Evolutionary conservation across 2,888 invertebrate species (phyloP), one percentile per base, ranked within the genome.

Genomic region (Macrosiphum euphorbiae): DNA sequence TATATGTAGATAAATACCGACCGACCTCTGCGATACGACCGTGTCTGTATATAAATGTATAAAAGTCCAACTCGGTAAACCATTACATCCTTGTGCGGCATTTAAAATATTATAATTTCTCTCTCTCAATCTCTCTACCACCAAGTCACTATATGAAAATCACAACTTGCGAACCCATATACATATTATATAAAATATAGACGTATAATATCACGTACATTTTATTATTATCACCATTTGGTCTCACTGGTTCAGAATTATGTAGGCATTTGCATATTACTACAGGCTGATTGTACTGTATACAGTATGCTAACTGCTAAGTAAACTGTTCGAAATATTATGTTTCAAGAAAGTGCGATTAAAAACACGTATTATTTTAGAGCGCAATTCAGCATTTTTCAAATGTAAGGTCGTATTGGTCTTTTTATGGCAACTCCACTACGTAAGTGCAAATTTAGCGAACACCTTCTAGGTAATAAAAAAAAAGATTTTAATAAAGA

Each of bases 1-100:
- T 55, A 24, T 26, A 55, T 16, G 3, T 55, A 55, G 20, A 55
- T 67, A 67, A 67, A 67, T 67, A 67, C 67, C 35, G 50, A 35
- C 84, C 91, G 91, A 90, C 67, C 67, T 67, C 67, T 84, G 84
- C 52, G 84, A 55, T 91, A 84, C 84, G 84, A 44, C 91, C 28
- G 41, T 50, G 28, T 44, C 47, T 5, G 52, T 52, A 24, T 8
- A 20, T 61, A 61, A 10, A n/a, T 20, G 28, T 20, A 28, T 47
- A 16, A 13, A 78, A 35, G 78, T 78, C 20, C 35, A 20, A 90
- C 47, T n/a, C 90, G 13, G 50, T 88, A 35, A 61, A 67, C 50
- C 47, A 50, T 90, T 47, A 50, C 55, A 78, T 35, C 41, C 44
- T 16, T 44, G 28, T 47, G 86, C 16, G 5, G 84, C 16, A 28